A percentile compares a stretch with the other conserved stretches of the same genome.
These are phyloP conservation scores for Macropodus opercularis DNA, from an alignment of 2,797 vertebrate species.

Conservation along the genomic window DNA sequence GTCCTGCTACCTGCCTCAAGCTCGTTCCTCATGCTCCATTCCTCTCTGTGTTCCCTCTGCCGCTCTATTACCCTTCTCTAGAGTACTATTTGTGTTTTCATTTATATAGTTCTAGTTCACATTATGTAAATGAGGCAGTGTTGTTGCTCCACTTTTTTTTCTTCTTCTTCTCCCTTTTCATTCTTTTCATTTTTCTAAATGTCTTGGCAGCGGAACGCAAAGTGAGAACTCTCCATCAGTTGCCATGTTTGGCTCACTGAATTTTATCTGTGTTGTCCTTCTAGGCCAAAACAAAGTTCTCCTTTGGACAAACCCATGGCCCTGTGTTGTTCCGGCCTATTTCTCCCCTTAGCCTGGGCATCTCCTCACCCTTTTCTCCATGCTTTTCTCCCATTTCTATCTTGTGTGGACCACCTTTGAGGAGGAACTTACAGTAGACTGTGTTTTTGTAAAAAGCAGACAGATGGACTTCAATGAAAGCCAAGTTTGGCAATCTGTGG, in stretches of 20 bases:
- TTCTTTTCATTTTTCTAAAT: constrained; percentile 22
- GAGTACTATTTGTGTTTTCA: constrained; percentile 39
- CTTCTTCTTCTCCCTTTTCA: constrained; percentile 1
- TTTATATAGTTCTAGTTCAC: constrained; percentile 14
- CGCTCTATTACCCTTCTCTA: constrained; percentile 13
- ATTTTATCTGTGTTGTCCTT: constrained; percentile 10
- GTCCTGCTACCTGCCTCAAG: constrained; percentile 32
- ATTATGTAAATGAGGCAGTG: constrained; percentile 33
- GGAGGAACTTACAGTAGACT: constrained; percentile 58
- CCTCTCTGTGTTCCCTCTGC: constrained; percentile 3
- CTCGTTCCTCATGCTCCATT: constrained; percentile 26
- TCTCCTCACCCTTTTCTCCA: constrained; percentile 1
- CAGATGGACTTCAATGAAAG: constrained; percentile 79
- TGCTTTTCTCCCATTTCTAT: constrained; percentile 4
- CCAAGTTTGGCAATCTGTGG: constrained; percentile 74
- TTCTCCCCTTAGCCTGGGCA: constrained; percentile 16
- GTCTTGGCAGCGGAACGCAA: background rate
- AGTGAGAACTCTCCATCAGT: constrained; percentile 20
- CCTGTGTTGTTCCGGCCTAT: constrained; percentile 21
- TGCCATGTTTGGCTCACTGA: constrained; percentile 23
- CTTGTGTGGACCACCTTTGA: constrained; percentile 38
- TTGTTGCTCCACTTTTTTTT: constrained; percentile 20
- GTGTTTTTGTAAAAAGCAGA: constrained; percentile 69
- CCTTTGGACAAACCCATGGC: constrained; percentile 6
- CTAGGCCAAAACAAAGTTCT: constrained; percentile 19